Conservation (phyloP, 2,888 invertebrate genomes). For the Ischnus inquisitorius region DNA sequence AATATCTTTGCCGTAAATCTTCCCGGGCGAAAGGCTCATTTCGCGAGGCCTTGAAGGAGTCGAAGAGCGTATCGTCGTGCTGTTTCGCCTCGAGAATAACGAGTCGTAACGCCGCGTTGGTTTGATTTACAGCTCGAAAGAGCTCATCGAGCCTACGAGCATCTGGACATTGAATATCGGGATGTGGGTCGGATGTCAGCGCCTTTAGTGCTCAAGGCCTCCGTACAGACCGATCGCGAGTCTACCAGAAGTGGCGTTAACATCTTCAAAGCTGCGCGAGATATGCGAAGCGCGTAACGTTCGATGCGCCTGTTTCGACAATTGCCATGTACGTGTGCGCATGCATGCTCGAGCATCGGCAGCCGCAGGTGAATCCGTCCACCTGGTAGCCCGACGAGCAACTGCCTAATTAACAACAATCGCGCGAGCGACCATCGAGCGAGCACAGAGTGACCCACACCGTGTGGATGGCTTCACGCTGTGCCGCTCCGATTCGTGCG, state of each 20-base stretch:
- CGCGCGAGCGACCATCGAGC: constrained; percentile 71
- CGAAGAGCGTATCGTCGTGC: constrained; percentile 1
- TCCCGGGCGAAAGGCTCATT: constrained; percentile 43
- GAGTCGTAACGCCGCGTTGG: no score
- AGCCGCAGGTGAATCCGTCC: constrained; percentile 78
- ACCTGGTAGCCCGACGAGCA: constrained; percentile 77
- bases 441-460: constrained; percentile 45
- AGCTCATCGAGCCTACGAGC: constrained; percentile 58
- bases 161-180: constrained; percentile 66
- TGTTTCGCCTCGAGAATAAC: background rate
- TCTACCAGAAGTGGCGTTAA: constrained; percentile 34
- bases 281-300: constrained; percentile 23
- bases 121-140: background rate
- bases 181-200: constrained; percentile 80
- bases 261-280: constrained; percentile 30
- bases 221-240: constrained; percentile 16
- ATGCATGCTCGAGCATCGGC: constrained; percentile 39
- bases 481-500: background rate
- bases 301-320: constrained; percentile 45
- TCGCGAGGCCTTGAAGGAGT: constrained; percentile 8
- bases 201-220: constrained; percentile 70
- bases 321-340: constrained; percentile 7
- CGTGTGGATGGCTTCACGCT: background rate
- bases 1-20: constrained; percentile 71
- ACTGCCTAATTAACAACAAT: constrained; percentile 82